A percentile compares a stretch with the other conserved stretches of the same genome.
These are phyloP conservation scores for Sternotherus odoratus DNA, from an alignment of 2,797 vertebrate genomes.

Conservation along the genomic window DNA sequence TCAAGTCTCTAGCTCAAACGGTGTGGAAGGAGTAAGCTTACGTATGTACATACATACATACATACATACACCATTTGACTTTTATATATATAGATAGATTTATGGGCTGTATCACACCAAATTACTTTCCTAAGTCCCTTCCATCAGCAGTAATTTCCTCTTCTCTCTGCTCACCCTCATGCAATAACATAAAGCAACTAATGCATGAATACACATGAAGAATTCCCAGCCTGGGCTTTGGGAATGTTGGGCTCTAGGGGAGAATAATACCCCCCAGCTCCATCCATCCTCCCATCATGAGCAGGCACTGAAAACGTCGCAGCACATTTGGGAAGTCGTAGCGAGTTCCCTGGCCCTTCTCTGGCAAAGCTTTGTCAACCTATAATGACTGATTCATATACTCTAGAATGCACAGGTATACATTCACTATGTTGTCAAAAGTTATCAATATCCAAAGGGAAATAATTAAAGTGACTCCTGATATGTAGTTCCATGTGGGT, in stretches of 20 bases:
- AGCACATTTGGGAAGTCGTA: not conserved
- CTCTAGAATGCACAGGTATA: not conserved
- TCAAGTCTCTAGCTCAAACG: too few relatives aligned
- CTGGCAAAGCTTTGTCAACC: not conserved
- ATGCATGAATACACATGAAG: not conserved
- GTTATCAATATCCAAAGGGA: not conserved
- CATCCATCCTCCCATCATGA: not conserved
- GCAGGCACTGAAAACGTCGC: not conserved
- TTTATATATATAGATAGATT: too few relatives aligned
- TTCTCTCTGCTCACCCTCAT: not conserved
- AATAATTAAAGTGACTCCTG: not conserved
- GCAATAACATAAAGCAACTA: not conserved
- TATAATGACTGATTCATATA: not conserved
- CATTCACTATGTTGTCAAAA: not conserved
- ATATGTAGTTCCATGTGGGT: not conserved
- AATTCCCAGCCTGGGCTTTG: not conserved
- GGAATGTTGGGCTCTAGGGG: not conserved
- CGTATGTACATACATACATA: too few relatives aligned
- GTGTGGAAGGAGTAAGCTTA: too few relatives aligned
- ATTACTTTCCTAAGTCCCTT: not conserved
- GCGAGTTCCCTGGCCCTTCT: not conserved
- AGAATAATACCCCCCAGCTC: not conserved
- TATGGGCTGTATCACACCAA: not conserved
- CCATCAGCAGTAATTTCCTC: not conserved
- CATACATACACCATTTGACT: too few relatives aligned